Evolutionary conservation across 2,797 vertebrate species (phyloP).

Genomic region (Sebastes nivosus): DNA sequence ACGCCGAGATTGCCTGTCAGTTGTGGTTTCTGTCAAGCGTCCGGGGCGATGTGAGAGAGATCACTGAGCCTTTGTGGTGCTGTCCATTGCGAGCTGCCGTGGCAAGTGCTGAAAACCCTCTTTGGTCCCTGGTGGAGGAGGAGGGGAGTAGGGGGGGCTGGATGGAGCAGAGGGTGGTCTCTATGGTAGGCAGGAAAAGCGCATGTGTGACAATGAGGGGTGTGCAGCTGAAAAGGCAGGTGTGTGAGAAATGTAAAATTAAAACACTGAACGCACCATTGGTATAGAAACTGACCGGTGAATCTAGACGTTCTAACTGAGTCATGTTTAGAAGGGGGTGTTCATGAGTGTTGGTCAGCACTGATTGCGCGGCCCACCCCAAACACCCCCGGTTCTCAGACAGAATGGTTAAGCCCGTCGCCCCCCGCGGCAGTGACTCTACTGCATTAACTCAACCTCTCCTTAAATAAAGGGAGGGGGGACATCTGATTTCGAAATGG

Average conservation of each 20-base stretch:
- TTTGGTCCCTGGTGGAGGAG: conserved; percentile 61
- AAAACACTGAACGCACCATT: conserved; percentile 61
- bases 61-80: conserved; percentile 91
- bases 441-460: conserved; percentile 81
- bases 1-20: conserved; percentile 89
- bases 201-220: conserved; percentile 61
- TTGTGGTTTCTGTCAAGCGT: conserved; percentile 93
- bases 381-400: conserved; percentile 81
- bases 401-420: conserved; percentile 88
- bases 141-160: conserved; percentile 15
- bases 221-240: conserved; percentile 67
- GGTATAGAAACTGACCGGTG: conserved; percentile 75
- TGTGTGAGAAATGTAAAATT: conserved; percentile 44
- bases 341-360: conserved; percentile 68
- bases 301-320: conserved; percentile 72
- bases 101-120: conserved; percentile 86
- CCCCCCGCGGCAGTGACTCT: conserved; percentile 75
- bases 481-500: conserved; percentile 66
- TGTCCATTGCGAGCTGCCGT: conserved; percentile 88
- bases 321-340: conserved; percentile 81
- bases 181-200: conserved; percentile 54
- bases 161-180: conserved; percentile 70
- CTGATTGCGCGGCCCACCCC: conserved; percentile 58
- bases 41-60: conserved; percentile 86
- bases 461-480: conserved; percentile 58